Percentiles rank a stretch among this genome's conserved stretches.
Conservation (phyloP, 1,140 invertebrate species). For the Probaryconus sp. region DNA sequence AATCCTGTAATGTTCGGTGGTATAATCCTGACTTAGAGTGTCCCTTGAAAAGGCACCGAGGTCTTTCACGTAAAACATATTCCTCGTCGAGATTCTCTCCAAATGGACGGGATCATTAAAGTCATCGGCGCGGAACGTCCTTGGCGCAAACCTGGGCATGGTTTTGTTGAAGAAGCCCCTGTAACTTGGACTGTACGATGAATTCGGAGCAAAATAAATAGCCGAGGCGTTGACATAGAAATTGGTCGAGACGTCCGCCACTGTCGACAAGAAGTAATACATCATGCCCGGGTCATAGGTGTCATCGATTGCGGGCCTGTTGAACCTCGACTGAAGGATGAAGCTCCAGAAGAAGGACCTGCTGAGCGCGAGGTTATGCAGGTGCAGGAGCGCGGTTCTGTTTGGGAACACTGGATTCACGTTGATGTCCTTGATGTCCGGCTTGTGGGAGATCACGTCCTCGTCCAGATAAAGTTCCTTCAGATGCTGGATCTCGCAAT, state of each 20-base stretch:
- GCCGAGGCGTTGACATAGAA: conserved; percentile 95
- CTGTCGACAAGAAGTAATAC: conserved; percentile 97
- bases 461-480: conserved; percentile 90
- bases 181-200: conserved; percentile 96
- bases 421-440: conserved; percentile 96
- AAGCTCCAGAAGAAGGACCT: conserved; percentile 97
- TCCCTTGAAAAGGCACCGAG: conserved; percentile 88
- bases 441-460: conserved; percentile 92
- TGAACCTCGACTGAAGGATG: conserved; percentile 94
- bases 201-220: conserved; percentile 96
- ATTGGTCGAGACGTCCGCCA: conserved; percentile 96
- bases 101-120: conserved; percentile 96
- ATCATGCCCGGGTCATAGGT: conserved; percentile 98
- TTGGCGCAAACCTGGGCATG: conserved; percentile 94
- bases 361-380: conserved; percentile 97
- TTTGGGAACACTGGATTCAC: conserved; percentile 97
- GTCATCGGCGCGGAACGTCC: conserved; percentile 93
- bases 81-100: conserved; percentile 93
- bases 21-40: conserved; percentile 91
- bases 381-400: conserved; percentile 92
- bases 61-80: conserved; percentile 90
- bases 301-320: conserved; percentile 92
- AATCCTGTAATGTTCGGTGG: conserved; percentile 91
- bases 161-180: conserved; percentile 98
- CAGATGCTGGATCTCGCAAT: conserved; percentile 92